Evolutionary conservation across 2,113 vertebrate genomes (phyloP).

Genomic region (Neolamprologus hecqui): DNA sequence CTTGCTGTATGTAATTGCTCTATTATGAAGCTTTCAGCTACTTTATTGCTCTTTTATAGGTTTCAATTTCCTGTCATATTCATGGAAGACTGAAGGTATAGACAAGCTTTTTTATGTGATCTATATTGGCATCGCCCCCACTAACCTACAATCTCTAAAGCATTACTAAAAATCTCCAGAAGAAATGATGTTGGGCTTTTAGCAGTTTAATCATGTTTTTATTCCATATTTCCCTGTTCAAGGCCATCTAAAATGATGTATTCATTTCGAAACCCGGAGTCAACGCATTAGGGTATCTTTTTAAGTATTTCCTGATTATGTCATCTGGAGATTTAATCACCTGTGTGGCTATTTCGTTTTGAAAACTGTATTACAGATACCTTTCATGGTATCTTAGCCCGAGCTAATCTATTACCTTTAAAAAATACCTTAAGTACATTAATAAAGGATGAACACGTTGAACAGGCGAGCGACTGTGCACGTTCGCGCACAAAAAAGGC

Average conservation of each 20-base stretch:
- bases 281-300: background rate
- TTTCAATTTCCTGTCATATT: background rate
- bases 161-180: background rate
- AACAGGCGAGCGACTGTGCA: background rate
- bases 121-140: background rate
- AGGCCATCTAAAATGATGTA: background rate
- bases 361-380: background rate
- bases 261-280: background rate
- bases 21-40: background rate
- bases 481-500: constrained; percentile 32
- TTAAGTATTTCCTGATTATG: background rate
- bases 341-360: background rate
- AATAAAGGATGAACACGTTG: background rate
- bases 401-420: background rate
- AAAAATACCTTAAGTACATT: background rate
- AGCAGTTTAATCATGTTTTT: background rate
- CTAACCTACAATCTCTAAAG: background rate
- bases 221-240: background rate
- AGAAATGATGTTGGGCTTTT: background rate
- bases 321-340: background rate
- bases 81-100: background rate
- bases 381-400: background rate
- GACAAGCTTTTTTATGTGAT: background rate
- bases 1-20: background rate
- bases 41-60: background rate